phyloP scores from a whole-genome alignment of 2,888 invertebrate genomes.

The Eristalinus aeneus region DNA sequence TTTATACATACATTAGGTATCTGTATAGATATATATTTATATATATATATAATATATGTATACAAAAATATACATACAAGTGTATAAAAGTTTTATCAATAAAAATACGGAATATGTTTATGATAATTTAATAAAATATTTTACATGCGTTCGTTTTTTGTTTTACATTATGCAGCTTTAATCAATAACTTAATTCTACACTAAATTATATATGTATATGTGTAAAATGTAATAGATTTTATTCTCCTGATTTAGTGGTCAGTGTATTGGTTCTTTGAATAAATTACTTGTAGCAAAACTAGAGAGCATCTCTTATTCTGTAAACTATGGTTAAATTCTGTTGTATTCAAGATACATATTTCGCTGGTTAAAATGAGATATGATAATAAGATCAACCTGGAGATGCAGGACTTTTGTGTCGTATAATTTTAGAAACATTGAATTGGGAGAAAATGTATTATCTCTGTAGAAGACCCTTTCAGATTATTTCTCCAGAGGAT shows the following conservation, averaged over 20 bases:
- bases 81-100: conserved; percentile 68
- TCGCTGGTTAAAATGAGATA: neutral
- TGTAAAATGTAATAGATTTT: conserved; percentile 47
- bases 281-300: conserved; percentile 71
- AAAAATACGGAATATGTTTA: conserved; percentile 69
- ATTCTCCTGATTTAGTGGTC: conserved; percentile 56
- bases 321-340: conserved; percentile 46
- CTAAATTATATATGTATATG: conserved; percentile 47
- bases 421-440: neutral
- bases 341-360: conserved; percentile 13
- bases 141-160: conserved; percentile 48
- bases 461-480: neutral
- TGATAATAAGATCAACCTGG: neutral
- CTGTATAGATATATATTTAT: conserved; percentile 68
- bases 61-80: conserved; percentile 71
- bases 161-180: neutral
- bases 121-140: conserved; percentile 69
- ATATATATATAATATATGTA: conserved; percentile 64
- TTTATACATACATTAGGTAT: conserved; percentile 69
- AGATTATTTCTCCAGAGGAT: neutral
- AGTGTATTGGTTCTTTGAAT: conserved; percentile 68
- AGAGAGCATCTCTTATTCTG: conserved; percentile 69
- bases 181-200: conserved; percentile 53
- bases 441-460: neutral
- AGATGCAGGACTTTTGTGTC: neutral